Evolutionary conservation across 2,888 invertebrate genomes (phyloP).

Genomic region (Achlya flavicornis): DNA sequence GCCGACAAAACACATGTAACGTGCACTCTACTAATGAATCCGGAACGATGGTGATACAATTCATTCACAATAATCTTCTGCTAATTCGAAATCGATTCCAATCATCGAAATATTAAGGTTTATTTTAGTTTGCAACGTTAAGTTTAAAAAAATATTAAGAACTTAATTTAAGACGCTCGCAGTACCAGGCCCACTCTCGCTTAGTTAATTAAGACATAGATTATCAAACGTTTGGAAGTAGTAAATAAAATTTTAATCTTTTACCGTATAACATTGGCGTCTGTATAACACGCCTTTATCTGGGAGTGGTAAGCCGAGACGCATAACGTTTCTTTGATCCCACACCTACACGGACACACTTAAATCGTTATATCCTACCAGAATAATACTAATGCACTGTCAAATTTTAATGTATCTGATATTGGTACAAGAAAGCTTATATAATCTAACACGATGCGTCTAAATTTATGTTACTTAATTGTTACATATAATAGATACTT

Average conservation of each 20-base stretch:
- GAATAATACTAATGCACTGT: conserved; percentile 79
- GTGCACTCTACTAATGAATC: conserved; percentile 63
- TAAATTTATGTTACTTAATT: conserved; percentile 43
- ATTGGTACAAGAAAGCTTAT: conserved; percentile 55
- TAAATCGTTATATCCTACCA: conserved; percentile 69
- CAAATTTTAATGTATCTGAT: conserved; percentile 78
- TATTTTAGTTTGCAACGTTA: conserved; percentile 22
- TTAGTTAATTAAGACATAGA: conserved; percentile 83
- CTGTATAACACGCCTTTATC: conserved; percentile 78
- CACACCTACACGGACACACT: conserved; percentile 71
- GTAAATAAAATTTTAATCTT: conserved; percentile 82
- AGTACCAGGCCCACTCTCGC: conserved; percentile 67
- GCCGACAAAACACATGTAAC: conserved; percentile 77
- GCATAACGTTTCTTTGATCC: conserved; percentile 77
- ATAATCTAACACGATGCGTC: conserved; percentile 32
- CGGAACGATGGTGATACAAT: conserved; percentile 41
- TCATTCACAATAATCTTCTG: conserved; percentile 23
- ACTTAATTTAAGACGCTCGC: conserved; percentile 42
- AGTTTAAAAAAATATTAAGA: conserved; percentile 21
- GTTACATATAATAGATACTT: conserved; percentile 32
- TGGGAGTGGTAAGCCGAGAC: conserved; percentile 69
- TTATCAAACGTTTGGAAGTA: conserved; percentile 81
- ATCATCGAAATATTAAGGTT: conserved; percentile 25
- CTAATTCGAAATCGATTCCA: conserved; percentile 26
- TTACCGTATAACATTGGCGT: conserved; percentile 74